These are phyloP conservation scores for Lanistes nyassanus DNA, from an alignment of 1,140 invertebrate genomes.

Conservation along the genomic window DNA sequence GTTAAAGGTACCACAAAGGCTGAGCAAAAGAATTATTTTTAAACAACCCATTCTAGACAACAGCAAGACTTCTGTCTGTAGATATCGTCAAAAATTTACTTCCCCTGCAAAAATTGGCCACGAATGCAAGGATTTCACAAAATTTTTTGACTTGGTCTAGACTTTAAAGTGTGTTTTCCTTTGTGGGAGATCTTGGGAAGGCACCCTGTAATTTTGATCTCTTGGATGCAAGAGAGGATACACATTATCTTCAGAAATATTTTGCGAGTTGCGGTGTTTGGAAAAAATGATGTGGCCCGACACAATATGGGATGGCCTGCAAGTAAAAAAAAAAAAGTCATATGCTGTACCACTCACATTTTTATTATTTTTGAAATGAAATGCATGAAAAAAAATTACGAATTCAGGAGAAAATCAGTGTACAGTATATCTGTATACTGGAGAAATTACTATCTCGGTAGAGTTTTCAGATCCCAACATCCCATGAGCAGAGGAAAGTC, in stretches of 20 bases:
- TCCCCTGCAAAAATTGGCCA: not conserved
- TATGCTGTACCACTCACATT: not conserved
- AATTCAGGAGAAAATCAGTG: not conserved
- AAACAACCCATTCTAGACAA: no score
- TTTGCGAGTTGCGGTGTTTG: conserved; percentile 39
- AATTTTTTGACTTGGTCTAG: conserved; percentile 24
- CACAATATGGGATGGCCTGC: not conserved
- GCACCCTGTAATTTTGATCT: conserved; percentile 39
- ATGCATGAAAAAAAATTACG: no score
- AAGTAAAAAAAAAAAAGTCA: conserved; percentile 1
- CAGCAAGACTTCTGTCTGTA: no score
- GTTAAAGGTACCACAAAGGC: no score
- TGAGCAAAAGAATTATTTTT: no score
- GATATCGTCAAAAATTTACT: no score
- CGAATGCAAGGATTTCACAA: no score
- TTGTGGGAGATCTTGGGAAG: conserved; percentile 47
- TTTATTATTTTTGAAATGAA: not conserved
- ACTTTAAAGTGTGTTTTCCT: conserved; percentile 62
- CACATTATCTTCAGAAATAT: conserved; percentile 49
- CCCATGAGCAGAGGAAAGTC: no score
- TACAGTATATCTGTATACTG: not conserved
- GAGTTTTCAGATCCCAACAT: no score
- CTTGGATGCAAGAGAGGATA: conserved; percentile 52
- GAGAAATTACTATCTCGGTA: not conserved
- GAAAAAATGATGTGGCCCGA: conserved; percentile 32